Evolutionary conservation across 2,888 invertebrate genomes (phyloP), one percentile per base, ranked within the genome.

Genomic region (Allophyes oxyacanthae): DNA sequence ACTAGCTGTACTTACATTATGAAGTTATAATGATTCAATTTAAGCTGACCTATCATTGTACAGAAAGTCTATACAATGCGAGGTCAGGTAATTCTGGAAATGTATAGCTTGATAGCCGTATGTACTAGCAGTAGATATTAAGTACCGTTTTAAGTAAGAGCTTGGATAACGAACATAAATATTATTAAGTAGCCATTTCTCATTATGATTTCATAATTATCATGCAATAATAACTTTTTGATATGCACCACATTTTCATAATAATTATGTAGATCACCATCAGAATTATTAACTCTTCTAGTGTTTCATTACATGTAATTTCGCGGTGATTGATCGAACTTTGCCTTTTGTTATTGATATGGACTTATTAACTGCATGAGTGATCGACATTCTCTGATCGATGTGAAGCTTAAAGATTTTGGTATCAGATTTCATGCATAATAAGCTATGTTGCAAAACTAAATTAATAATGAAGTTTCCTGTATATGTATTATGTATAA

Each of bases 311-410:
- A 52, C 33, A 44, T 14, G 44, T 49, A 37, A 61, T 68, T 68
- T 67, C 51, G 52, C 62, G 34, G 51, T 52, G 32, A 15, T 67
- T 57, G 41, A 46, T 13, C 52, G 56, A 56, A 38, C 64, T 56
- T 64, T 48, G 43, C 43, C 51, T 37, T 57, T 64, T 53, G 33
- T 32, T 50, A 49, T 36, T 49, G 42, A 53, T 69, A 36, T 28
- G 10, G 11, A 15, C 2, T 37, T 50, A 28, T 13, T n/a, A 8
- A 14, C 20, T 20, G 20, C 20, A 20, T 20, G 20, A 20, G 20
- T 20, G 20, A 20, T 20, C 20, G 20, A 20, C 20, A 20, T 20
- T 20, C 20, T 20, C 20, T 20, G 32, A 32, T 32, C 14, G 6
- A n/a, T n/a, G n/a, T n/a, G n/a, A n/a, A n/a, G n/a, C 7, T 9